Evolutionary conservation across 92 coral and sea anemone genomes (phyloP).

Genomic region (Porites rus): DNA sequence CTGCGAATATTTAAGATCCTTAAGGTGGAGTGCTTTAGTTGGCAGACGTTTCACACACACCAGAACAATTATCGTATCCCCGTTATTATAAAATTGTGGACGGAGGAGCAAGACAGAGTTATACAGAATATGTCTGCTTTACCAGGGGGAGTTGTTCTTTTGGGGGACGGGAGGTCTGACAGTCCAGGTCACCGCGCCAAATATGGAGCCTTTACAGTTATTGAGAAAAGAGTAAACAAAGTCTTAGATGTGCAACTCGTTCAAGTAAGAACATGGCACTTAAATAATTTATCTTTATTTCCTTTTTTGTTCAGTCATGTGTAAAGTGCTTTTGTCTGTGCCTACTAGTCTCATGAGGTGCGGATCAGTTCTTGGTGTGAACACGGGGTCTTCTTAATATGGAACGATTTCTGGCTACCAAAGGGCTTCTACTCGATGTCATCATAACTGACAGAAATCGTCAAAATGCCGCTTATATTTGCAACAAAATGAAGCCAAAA

Average conservation of each 20-base stretch:
- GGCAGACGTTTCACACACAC: background rate
- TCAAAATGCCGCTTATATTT: constrained; percentile 13
- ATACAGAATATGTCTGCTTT: background rate
- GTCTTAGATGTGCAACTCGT: constrained; percentile 60
- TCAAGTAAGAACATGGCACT: constrained; percentile 35
- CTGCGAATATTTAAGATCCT: background rate
- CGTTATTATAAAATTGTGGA: constrained; percentile 29
- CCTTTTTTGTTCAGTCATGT: too few species aligned
- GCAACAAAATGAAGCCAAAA: constrained; percentile 1
- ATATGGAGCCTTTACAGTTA: constrained; percentile 53
- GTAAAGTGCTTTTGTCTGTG: too few species aligned
- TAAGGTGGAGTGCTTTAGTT: background rate
- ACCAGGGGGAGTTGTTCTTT: constrained; percentile 22
- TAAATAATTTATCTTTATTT: too few species aligned
- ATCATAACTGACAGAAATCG: constrained; percentile 47
- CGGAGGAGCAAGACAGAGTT: constrained; percentile 9
- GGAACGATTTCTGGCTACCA: constrained; percentile 32
- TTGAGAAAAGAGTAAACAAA: constrained; percentile 52
- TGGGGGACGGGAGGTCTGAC: constrained; percentile 62
- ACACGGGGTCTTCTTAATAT: constrained; percentile 14
- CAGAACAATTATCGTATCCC: background rate
- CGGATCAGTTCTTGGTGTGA: constrained; percentile 60
- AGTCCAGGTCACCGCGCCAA: constrained; percentile 58
- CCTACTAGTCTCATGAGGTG: constrained; percentile 57
- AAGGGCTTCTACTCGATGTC: constrained; percentile 12